Evolutionary conservation across 2,113 vertebrate genomes (phyloP).

Genomic region (Hirundichthys speculiger): DNA sequence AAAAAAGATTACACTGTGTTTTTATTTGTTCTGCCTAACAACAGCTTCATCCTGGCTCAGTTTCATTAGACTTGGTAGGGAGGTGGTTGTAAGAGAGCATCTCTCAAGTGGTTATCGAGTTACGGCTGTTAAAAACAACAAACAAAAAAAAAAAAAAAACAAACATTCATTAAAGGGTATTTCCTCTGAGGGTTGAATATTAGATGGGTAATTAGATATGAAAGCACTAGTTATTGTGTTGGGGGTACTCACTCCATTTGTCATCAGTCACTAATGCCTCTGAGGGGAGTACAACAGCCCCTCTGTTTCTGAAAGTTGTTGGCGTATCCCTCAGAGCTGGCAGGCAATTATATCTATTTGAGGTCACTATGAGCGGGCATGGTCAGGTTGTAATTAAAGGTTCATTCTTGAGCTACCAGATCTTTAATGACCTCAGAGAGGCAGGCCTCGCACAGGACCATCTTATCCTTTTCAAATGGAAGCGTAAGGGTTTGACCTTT

Average conservation of each 20-base stretch:
- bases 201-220: constrained; percentile 74
- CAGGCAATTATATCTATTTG: constrained; percentile 52
- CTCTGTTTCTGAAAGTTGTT: constrained; percentile 51
- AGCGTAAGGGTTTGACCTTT: constrained; percentile 67
- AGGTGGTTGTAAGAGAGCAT: constrained; percentile 41
- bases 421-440: constrained; percentile 63
- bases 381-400: constrained; percentile 51
- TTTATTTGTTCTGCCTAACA: not conserved
- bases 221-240: constrained; percentile 69
- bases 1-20: constrained; percentile 37
- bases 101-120: constrained; percentile 58
- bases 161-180: constrained; percentile 54
- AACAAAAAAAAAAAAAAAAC: constrained; percentile 14
- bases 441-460: constrained; percentile 36
- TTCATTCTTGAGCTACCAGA: constrained; percentile 21
- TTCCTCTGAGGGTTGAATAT: constrained; percentile 71
- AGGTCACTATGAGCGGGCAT: constrained; percentile 43
- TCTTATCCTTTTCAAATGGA: constrained; percentile 40
- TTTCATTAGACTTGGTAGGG: constrained; percentile 46
- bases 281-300: constrained; percentile 36
- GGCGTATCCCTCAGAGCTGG: constrained; percentile 26
- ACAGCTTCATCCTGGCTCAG: constrained; percentile 22
- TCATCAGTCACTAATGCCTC: constrained; percentile 58
- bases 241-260: constrained; percentile 56
- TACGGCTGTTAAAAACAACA: constrained; percentile 49